These are phyloP conservation scores for Sterrhoptilus dennistouni DNA, from an alignment of 2,113 vertebrate genomes.

Conservation along the genomic window DNA sequence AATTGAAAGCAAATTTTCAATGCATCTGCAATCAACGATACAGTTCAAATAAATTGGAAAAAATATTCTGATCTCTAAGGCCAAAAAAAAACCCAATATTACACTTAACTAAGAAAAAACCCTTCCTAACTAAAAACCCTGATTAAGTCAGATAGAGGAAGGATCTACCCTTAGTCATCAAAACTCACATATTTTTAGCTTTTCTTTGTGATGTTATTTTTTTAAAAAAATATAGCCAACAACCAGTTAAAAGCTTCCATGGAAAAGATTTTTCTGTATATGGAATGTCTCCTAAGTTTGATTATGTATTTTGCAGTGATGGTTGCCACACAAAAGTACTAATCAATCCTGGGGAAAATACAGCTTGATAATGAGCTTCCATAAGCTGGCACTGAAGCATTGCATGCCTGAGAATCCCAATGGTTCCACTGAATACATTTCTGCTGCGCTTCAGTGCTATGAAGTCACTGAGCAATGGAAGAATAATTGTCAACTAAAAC, in stretches of 20 bases:
- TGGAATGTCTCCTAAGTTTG: neutral
- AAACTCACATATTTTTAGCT: neutral
- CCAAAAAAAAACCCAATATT: neutral
- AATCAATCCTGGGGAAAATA: neutral
- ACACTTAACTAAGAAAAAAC: neutral
- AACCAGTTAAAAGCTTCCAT: neutral
- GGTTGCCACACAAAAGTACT: neutral
- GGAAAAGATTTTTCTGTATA: neutral
- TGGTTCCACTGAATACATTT: neutral
- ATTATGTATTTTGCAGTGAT: neutral
- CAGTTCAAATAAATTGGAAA: neutral
- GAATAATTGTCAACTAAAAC: slow-evolving; percentile 9
- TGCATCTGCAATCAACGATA: neutral
- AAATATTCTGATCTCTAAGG: neutral
- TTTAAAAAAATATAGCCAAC: neutral
- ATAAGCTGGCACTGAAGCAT: neutral
- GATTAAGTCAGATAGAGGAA: neutral
- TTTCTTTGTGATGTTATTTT: neutral
- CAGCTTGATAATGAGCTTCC: neutral
- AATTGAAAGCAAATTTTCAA: neutral
- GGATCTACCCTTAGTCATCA: neutral
- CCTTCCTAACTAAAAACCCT: neutral
- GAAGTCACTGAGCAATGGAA: slow-evolving; percentile 16
- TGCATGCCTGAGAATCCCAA: neutral
- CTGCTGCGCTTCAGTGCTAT: neutral